A percentile compares a stretch with the other conserved stretches of the same genome.
phyloP scores from a whole-genome alignment of 2,888 invertebrate genomes.

The Andrena trimmerana region DNA sequence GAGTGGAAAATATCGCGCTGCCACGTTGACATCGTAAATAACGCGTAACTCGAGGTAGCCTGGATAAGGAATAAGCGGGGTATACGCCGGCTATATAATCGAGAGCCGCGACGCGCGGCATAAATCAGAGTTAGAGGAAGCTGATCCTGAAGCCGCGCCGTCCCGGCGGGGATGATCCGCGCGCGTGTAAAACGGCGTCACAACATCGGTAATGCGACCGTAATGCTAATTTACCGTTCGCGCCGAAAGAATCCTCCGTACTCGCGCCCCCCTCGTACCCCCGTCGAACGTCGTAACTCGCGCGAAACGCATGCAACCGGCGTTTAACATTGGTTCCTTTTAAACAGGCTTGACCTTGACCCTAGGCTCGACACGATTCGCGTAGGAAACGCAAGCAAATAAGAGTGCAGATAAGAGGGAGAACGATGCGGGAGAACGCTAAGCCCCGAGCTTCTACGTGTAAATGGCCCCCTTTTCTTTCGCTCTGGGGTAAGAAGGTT shows the following conservation, averaged over 20 bases:
- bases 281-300: conserved; percentile 47
- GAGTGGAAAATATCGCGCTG: conserved; percentile 9
- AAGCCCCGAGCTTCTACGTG: conserved; percentile 23
- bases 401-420: conserved; percentile 22
- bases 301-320: conserved; percentile 27
- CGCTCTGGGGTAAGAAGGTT: background rate
- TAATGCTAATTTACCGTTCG: conserved; percentile 84
- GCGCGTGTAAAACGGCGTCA: conserved; percentile 80
- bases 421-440: conserved; percentile 22
- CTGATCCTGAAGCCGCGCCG: conserved; percentile 68
- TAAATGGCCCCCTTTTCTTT: conserved; percentile 31
- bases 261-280: background rate
- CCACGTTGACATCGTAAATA: conserved; percentile 61
- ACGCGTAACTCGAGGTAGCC: conserved; percentile 55
- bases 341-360: conserved; percentile 75
- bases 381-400: conserved; percentile 33
- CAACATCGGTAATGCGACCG: conserved; percentile 82
- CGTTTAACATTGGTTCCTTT: conserved; percentile 62
- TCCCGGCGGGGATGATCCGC: conserved; percentile 69
- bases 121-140: conserved; percentile 81
- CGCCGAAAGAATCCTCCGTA: conserved; percentile 49
- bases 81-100: conserved; percentile 38
- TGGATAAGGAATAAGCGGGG: conserved; percentile 53
- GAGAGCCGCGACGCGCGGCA: conserved; percentile 59
- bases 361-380: conserved; percentile 65